phyloP scores from a whole-genome alignment of 1,140 invertebrate species.

The Euglossa dilemma region DNA sequence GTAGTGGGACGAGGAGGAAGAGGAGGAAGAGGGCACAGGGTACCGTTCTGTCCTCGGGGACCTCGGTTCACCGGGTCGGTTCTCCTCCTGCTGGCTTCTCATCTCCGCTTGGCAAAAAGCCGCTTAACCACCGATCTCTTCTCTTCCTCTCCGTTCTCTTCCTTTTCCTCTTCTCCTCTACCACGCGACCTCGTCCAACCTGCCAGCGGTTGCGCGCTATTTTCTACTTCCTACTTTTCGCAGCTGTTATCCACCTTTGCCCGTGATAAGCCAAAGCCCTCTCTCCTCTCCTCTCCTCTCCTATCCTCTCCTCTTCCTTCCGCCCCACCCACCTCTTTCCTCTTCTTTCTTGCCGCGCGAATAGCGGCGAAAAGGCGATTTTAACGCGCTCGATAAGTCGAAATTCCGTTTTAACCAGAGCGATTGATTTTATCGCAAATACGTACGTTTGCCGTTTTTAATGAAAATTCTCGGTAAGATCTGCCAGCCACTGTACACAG shows the following conservation, averaged over 20 bases:
- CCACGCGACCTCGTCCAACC: constrained; percentile 24
- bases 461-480: too few species aligned
- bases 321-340: too few species aligned
- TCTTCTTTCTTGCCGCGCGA: too few species aligned
- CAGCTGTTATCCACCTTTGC: constrained; percentile 5
- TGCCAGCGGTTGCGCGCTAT: constrained; percentile 46
- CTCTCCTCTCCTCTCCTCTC: fast-evolving
- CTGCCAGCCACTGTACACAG: too few species aligned
- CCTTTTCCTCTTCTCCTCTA: constrained; percentile 24
- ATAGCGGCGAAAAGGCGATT: too few species aligned
- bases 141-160: constrained; percentile 38
- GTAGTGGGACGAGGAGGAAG: neutral
- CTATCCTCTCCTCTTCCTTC: neutral
- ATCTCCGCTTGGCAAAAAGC: constrained; percentile 56
- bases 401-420: too few species aligned
- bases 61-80: constrained; percentile 67
- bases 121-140: constrained; percentile 49
- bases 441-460: too few species aligned
- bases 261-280: neutral
- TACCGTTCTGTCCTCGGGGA: constrained; percentile 67
- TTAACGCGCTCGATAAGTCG: too few species aligned
- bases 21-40: constrained; percentile 65
- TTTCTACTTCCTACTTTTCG: constrained; percentile 61
- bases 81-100: constrained; percentile 56
- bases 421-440: too few species aligned